Percentiles rank a stretch among this genome's conserved stretches.
These are phyloP conservation scores for Ichneumoninae sp. DNA, from an alignment of 2,888 invertebrate species.

Conservation along the genomic window DNA sequence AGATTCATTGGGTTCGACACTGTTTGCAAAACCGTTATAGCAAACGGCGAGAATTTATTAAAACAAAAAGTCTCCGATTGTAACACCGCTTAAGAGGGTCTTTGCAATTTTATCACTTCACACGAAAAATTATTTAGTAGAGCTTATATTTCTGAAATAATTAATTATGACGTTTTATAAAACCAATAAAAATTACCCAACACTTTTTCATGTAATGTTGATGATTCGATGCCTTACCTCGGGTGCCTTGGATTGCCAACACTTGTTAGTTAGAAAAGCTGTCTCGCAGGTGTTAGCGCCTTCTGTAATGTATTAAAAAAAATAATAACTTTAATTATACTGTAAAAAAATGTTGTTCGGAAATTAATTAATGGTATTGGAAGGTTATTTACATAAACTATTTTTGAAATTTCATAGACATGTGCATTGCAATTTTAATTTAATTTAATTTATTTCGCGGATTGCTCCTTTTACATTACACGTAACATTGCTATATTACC, in stretches of 20 bases:
- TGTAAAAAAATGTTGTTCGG: too few relatives aligned
- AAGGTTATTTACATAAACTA: too few relatives aligned
- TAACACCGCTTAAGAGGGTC: background rate
- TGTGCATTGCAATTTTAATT: too few relatives aligned
- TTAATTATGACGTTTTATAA: background rate
- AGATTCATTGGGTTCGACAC: background rate
- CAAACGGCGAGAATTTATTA: background rate
- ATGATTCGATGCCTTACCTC: background rate
- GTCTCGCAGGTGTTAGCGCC: conserved; percentile 12
- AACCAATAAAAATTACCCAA: too few relatives aligned
- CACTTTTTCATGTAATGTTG: too few relatives aligned
- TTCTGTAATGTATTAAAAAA: conserved; percentile 1
- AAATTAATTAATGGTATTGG: too few relatives aligned
- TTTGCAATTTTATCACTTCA: background rate
- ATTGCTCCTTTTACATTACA: too few relatives aligned
- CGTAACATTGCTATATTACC: too few relatives aligned
- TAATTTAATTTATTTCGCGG: too few relatives aligned
- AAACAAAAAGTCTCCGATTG: background rate
- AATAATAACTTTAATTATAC: too few relatives aligned
- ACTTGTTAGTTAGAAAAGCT: background rate
- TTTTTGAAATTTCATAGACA: too few relatives aligned
- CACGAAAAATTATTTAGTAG: background rate
- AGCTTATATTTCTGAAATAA: background rate
- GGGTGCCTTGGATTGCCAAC: background rate
- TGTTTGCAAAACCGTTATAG: background rate